These are phyloP conservation scores for Trachymyrmex septentrionalis DNA, from an alignment of 1,140 invertebrate genomes.

Conservation along the genomic window DNA sequence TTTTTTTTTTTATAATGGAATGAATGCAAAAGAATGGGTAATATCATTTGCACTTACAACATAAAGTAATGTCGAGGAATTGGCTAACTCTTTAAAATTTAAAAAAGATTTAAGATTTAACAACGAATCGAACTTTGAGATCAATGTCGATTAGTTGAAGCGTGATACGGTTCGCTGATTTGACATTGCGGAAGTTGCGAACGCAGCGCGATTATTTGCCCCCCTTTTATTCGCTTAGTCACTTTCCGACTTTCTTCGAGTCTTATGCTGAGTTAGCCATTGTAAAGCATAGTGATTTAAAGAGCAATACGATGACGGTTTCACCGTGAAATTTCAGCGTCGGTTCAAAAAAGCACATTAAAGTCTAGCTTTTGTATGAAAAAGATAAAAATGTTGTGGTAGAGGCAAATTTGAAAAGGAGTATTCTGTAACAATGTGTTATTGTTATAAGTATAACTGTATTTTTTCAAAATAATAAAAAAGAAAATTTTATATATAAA, in stretches of 20 bases:
- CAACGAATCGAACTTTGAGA: not conserved
- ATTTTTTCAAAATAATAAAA: constrained; percentile 13
- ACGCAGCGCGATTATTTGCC: constrained; percentile 41
- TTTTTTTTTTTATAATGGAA: not conserved
- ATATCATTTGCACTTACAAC: not conserved
- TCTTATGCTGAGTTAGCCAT: not conserved
- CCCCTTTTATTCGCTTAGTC: constrained; percentile 50
- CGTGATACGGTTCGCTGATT: constrained; percentile 48
- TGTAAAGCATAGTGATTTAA: not conserved
- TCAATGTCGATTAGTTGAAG: constrained; percentile 46
- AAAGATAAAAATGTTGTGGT: not conserved
- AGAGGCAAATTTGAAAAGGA: not conserved
- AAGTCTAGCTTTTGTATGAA: not conserved
- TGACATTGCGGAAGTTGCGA: constrained; percentile 45
- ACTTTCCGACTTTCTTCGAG: constrained; percentile 57
- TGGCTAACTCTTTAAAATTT: not conserved
- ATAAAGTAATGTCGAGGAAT: not conserved
- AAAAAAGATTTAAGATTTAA: not conserved
- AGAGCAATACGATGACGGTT: not conserved
- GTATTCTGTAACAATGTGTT: not conserved
- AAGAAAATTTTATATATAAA: not conserved
- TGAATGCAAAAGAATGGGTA: not conserved
- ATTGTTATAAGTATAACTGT: not conserved
- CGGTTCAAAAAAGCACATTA: not conserved
- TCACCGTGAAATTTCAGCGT: not conserved